phyloP scores from a whole-genome alignment of 2,888 invertebrate genomes.

The Osmoderma eremita region DNA sequence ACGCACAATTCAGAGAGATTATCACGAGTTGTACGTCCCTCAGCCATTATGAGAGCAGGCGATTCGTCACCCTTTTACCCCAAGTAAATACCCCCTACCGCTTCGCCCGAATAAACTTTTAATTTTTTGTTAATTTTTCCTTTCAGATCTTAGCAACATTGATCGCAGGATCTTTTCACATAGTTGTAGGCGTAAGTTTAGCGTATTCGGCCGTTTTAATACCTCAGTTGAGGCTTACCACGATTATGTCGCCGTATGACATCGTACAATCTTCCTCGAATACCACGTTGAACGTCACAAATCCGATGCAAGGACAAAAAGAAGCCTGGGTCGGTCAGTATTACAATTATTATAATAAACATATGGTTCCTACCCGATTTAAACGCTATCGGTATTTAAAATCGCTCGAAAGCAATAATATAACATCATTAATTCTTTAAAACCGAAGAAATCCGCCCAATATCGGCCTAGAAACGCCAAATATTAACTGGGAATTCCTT shows the following conservation, averaged over 20 bases:
- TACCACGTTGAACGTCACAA: not conserved
- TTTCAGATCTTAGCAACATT: conserved; percentile 66
- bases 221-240: conserved; percentile 60
- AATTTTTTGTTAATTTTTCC: conserved; percentile 25
- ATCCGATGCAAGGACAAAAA: conserved; percentile 1
- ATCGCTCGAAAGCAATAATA: not conserved
- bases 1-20: conserved; percentile 63
- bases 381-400: not conserved
- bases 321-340: conserved; percentile 31
- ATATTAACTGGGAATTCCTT: no score
- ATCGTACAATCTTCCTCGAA: conserved; percentile 10
- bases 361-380: no score
- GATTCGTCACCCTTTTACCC: conserved; percentile 62
- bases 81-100: conserved; percentile 64
- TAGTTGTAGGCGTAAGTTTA: conserved; percentile 70
- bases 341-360: not conserved
- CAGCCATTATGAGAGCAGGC: conserved; percentile 61
- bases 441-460: not conserved
- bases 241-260: not conserved
- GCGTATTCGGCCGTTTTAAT: conserved; percentile 68
- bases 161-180: conserved; percentile 68
- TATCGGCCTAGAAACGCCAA: no score
- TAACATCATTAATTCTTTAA: not conserved
- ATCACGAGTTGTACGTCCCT: conserved; percentile 64
- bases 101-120: no score